Percentiles rank a stretch among this genome's conserved stretches.
Conservation (phyloP, 2,888 invertebrate genomes). For the Agrotis clavis region DNA sequence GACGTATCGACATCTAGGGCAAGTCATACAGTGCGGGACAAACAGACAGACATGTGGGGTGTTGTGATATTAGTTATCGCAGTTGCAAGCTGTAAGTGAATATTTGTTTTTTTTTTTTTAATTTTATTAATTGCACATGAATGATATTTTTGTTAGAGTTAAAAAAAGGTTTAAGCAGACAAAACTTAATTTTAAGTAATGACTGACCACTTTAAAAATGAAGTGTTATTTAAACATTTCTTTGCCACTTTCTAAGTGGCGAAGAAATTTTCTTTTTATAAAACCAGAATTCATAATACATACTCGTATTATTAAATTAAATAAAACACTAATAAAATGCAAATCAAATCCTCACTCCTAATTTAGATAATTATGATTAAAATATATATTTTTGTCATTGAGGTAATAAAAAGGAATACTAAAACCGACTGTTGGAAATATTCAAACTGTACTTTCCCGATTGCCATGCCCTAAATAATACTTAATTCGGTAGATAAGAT, state of each 20-base stretch:
- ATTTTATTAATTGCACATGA: too few species aligned
- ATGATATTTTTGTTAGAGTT: too few species aligned
- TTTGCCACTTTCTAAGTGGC: too few species aligned
- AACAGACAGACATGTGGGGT: constrained; percentile 69
- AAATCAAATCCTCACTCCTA: too few species aligned
- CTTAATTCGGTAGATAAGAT: constrained; percentile 42
- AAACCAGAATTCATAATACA: too few species aligned
- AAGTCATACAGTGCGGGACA: constrained; percentile 45
- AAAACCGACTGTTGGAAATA: neutral
- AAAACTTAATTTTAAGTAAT: neutral
- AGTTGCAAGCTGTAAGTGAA: constrained; percentile 64
- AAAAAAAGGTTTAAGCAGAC: too few species aligned
- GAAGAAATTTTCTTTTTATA: too few species aligned
- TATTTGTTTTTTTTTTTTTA: neutral
- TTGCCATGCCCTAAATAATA: constrained; percentile 10
- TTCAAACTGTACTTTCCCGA: neutral
- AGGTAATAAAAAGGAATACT: neutral
- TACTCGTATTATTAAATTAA: too few species aligned
- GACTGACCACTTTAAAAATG: neutral
- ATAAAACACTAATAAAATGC: too few species aligned
- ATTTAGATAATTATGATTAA: too few species aligned
- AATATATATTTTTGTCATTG: too few species aligned
- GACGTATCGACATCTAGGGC: constrained; percentile 63
- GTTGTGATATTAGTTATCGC: constrained; percentile 55
- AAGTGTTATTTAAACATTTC: constrained; percentile 3